These are phyloP conservation scores for Campaea margaritaria DNA, from an alignment of 2,888 invertebrate species.

Conservation along the genomic window DNA sequence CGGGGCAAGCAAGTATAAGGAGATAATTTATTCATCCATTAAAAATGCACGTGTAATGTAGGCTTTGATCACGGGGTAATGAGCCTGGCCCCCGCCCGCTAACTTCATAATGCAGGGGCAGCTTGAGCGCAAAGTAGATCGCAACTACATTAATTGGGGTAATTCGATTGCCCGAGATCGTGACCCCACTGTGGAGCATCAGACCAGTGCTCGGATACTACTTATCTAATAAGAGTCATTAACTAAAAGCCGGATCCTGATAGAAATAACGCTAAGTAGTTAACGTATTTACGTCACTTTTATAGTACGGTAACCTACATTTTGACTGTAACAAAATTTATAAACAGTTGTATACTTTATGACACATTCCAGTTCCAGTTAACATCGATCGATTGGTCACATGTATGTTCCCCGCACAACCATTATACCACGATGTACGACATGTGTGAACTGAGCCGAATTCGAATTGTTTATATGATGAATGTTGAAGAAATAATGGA, in stretches of 20 bases:
- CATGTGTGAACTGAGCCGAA: neutral
- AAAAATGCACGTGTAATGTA: constrained; percentile 33
- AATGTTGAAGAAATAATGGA: too few relatives aligned
- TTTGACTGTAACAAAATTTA: neutral
- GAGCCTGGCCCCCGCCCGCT: constrained; percentile 26
- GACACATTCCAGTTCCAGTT: constrained; percentile 22
- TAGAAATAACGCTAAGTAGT: constrained; percentile 15
- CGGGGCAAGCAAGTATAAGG: constrained; percentile 8
- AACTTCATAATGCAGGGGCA: constrained; percentile 36
- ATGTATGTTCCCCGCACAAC: constrained; percentile 10
- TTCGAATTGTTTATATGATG: too few relatives aligned
- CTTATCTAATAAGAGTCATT: constrained; percentile 36
- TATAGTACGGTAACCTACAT: constrained; percentile 12
- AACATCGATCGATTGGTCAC: constrained; percentile 21
- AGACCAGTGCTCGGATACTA: constrained; percentile 19
- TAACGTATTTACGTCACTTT: neutral
- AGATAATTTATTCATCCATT: constrained; percentile 38
- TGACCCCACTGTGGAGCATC: constrained; percentile 28
- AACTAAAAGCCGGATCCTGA: constrained; percentile 22
- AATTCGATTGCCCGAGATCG: constrained; percentile 41
- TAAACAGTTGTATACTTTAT: constrained; percentile 18
- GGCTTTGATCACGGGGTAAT: constrained; percentile 39
- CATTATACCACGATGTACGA: constrained; percentile 2
- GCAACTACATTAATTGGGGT: constrained; percentile 44
- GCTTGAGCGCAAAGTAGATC: constrained; percentile 31